Base-by-base conservation (phyloP, 2,888 invertebrate species). In the Rhagium mordax region DNA sequence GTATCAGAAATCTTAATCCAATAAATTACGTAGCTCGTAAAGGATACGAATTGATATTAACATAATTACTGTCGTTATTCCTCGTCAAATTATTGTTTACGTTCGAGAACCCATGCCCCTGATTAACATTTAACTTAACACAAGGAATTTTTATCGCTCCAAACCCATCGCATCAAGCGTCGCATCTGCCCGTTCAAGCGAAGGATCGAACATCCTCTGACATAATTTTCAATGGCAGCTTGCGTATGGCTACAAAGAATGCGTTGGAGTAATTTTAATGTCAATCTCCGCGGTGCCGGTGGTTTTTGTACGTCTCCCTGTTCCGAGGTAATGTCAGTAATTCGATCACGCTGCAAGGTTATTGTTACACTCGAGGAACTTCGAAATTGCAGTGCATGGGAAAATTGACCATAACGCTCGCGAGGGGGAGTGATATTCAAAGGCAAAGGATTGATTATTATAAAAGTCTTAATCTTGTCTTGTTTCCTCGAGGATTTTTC, bases 291-390 rank as follows among this genome's bases (percentile, higher is more conserved):
- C 41, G 13, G 41, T n/a, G n/a, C n/a, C 3, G 41, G 3, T 13
- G 2, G 51, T 18, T 51, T 51, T 51, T 49, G 51, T 51, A 20
- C 5, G 51, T 51, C 51, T 51, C 7, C 18, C 18, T 20, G 5
- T 18, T 51, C 18, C 13, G 20, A 20, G 13, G 49, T 49, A 49
- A 49, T 16, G 18, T 6, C 13, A 18, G 51, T 20, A 20, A 18
- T 51, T 41, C 59, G 7, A 27, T 33, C 59, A n/a, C 33, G 29
- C 33, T 59, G 18, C 59, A 59, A 33, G 16, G 59, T 33, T 59
- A 33, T 33, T 33, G 59, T 59, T 59, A 59, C 59, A 59, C 33
- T 59, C 29, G 16, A 59, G 3, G 8, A 6, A 18, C 59, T 59
- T 15, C 13, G 33, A 8, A 59, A 59, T 59, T 33, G 24, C 24